phyloP scores from a whole-genome alignment of 2,888 invertebrate species.

The Cheilosia grossa region DNA sequence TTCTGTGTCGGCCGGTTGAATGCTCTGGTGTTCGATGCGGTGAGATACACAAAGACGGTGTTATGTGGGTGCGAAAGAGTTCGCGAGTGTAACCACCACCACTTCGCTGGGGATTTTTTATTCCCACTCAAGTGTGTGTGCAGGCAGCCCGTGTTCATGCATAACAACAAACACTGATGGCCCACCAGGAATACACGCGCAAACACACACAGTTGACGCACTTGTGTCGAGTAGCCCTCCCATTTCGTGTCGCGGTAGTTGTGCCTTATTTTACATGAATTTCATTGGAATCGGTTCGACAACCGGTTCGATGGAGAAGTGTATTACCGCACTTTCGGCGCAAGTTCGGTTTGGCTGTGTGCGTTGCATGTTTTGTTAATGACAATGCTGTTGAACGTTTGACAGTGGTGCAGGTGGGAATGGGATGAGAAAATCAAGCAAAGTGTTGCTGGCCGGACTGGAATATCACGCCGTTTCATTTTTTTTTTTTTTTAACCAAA shows the following conservation, averaged over 20 bases:
- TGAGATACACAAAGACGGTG: slow-evolving; percentile 48
- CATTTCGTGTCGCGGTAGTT: slow-evolving; percentile 35
- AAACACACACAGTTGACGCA: slow-evolving; percentile 2
- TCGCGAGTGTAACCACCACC: slow-evolving; percentile 24
- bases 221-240: slow-evolving; percentile 38
- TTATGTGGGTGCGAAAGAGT: slow-evolving; percentile 70
- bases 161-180: not conserved
- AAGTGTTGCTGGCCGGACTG: not conserved
- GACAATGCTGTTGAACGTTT: not conserved
- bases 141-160: slow-evolving; percentile 8
- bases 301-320: slow-evolving; percentile 39
- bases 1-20: slow-evolving; percentile 63
- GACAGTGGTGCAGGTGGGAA: slow-evolving; percentile 14
- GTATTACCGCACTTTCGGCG: slow-evolving; percentile 46
- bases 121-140: slow-evolving; percentile 4
- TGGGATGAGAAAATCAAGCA: slow-evolving; percentile 21
- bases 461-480: slow-evolving; percentile 33
- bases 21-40: slow-evolving; percentile 53
- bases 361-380: not conserved
- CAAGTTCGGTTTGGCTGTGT: not conserved
- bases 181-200: not conserved
- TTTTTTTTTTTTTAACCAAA: slow-evolving; percentile 8
- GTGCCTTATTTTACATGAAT: slow-evolving; percentile 21
- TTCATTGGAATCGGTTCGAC: slow-evolving; percentile 53
- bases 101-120: slow-evolving; percentile 10